Conservation (phyloP, 2,113 vertebrate species). For the Xenotilapia caudafasciata region DNA sequence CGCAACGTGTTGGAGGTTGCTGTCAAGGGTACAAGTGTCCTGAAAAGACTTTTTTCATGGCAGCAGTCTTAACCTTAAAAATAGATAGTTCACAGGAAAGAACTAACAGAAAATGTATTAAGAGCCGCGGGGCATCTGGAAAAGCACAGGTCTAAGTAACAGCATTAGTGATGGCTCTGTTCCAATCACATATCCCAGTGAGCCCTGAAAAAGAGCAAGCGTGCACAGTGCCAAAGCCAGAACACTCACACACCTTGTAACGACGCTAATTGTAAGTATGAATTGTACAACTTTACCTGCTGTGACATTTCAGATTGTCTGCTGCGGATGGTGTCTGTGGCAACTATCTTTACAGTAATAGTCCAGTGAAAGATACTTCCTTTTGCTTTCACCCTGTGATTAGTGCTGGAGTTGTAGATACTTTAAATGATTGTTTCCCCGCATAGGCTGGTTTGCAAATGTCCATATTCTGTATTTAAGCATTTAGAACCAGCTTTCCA, state of each 20-base stretch:
- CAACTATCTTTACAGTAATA: background rate
- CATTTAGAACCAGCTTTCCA: background rate
- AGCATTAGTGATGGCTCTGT: background rate
- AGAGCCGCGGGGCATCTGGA: background rate
- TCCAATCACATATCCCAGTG: background rate
- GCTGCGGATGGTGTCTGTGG: background rate
- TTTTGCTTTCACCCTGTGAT: background rate
- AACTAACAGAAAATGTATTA: background rate
- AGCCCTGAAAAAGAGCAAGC: background rate
- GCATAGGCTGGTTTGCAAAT: background rate
- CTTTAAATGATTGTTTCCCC: background rate
- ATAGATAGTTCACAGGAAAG: background rate
- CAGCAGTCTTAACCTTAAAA: background rate
- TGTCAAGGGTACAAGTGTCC: background rate
- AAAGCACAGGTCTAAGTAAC: background rate
- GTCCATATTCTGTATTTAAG: background rate
- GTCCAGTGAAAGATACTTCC: background rate
- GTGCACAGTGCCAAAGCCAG: background rate
- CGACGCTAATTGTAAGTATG: background rate
- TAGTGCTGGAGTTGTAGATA: background rate
- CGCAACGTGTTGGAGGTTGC: background rate
- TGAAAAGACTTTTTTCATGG: background rate
- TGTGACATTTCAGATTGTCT: background rate
- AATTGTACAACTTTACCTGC: background rate
- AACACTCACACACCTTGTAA: background rate